phyloP scores from a whole-genome alignment of 1,140 invertebrate genomes.

The Triops cancriformis region DNA sequence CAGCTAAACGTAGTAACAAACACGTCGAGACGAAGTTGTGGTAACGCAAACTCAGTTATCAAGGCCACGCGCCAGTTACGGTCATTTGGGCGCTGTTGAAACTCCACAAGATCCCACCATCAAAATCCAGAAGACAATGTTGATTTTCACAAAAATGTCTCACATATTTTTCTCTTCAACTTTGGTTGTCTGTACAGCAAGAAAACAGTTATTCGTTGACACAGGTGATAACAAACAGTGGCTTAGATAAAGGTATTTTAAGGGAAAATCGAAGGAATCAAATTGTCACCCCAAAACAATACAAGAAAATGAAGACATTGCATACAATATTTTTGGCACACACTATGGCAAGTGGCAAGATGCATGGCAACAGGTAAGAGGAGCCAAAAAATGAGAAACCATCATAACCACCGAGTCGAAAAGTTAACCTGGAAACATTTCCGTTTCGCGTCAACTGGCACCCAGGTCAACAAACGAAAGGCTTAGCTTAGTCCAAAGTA shows the following conservation, averaged over 20 bases:
- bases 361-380: not conserved
- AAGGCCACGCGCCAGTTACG: too few relatives aligned
- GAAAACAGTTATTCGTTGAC: not conserved
- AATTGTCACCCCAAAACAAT: not conserved
- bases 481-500: not conserved
- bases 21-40: too few relatives aligned
- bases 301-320: not conserved
- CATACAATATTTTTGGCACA: slow-evolving; percentile 8
- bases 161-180: not conserved
- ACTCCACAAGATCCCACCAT: too few relatives aligned
- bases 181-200: not conserved
- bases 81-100: too few relatives aligned
- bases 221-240: not conserved
- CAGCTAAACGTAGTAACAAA: too few relatives aligned
- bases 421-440: not conserved
- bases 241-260: not conserved
- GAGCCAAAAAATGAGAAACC: not conserved
- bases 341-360: slow-evolving; percentile 1
- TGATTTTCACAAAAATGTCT: not conserved
- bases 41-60: too few relatives aligned
- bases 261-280: not conserved
- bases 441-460: not conserved
- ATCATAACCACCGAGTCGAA: not conserved
- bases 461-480: not conserved
- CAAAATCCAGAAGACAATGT: not conserved